Base-by-base conservation (phyloP, 2,797 vertebrate genomes). In the Mastacembelus armatus region DNA sequence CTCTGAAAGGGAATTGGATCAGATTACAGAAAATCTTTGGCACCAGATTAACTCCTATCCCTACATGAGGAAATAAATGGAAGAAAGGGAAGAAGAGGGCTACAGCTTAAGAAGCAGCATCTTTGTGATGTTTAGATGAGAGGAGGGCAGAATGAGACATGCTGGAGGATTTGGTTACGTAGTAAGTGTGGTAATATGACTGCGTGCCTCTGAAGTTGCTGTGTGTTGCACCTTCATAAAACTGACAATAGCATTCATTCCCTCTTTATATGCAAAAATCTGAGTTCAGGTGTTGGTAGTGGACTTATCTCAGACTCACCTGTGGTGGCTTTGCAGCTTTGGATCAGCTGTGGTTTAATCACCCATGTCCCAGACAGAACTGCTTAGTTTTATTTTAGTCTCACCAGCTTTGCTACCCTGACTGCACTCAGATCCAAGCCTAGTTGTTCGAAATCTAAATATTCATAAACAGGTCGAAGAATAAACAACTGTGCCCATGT, bases 1-100 rank as follows among this genome's bases (percentile, higher is more conserved):
- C 59, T 77, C 70, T 84, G 69, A 88, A 83, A 84, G 52, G 66
- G 78, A 88, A 85, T 88, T 84, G 87, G 79, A 92, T 90, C 83
- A 79, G 85, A 91, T 90, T 88, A 84, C 77, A 76, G 60, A 71
- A 74, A 85, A 74, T 87, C 83, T 78, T n/a, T 76, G 74, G 79
- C 74, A 57, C 74, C 78, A 73, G 85, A 86, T 88, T 86, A 86
- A 68, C 74, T 80, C 29, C 65, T 70, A 77, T 87, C 69, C 86
- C 50, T 59, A 69, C 43, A 38, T 73, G 82, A 49, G 26, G 69
- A 54, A 19, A 54, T 29, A 66, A 77, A 80, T 65, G 47, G 74
- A 71, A 57, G 61, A 55, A 61, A 36, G 14, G 16, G 26, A 54
- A 67, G 61, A 43, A n/a, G 26, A 61, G 69, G 65, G 26, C 22